Percentiles rank a stretch among this genome's conserved stretches.
These are phyloP conservation scores for Melanotaenia trifasciata DNA, from an alignment of 2,797 vertebrate species.

Conservation along the genomic window DNA sequence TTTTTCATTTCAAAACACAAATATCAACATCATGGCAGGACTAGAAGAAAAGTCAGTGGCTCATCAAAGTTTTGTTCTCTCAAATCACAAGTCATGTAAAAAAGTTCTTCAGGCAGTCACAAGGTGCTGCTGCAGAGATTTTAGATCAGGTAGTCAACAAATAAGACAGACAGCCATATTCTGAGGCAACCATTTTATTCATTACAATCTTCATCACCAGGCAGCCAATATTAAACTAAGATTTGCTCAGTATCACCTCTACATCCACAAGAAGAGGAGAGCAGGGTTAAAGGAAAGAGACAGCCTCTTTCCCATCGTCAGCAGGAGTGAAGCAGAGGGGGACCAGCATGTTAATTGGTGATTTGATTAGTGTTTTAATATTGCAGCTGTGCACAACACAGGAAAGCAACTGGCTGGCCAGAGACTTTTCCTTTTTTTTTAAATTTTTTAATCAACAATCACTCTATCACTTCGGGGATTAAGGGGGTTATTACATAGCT, in stretches of 20 bases:
- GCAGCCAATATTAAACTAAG: constrained; percentile 55
- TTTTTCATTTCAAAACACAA: not conserved
- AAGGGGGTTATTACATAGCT: constrained; percentile 8
- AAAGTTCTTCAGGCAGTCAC: not conserved
- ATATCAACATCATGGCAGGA: not conserved
- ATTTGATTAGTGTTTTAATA: constrained; percentile 83
- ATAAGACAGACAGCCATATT: constrained; percentile 35
- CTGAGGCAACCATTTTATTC: constrained; percentile 45
- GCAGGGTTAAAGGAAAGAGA: constrained; percentile 35
- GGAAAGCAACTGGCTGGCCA: constrained; percentile 40
- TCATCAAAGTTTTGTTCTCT: not conserved
- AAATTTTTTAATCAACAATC: constrained; percentile 34
- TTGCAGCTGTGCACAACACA: constrained; percentile 77
- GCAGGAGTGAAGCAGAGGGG: constrained; percentile 70
- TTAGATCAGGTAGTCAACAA: constrained; percentile 24
- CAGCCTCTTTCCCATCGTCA: constrained; percentile 64
- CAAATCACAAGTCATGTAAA: not conserved
- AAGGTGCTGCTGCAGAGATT: not conserved
- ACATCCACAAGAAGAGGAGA: constrained; percentile 37
- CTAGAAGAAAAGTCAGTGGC: not conserved
- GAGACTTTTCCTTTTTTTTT: constrained; percentile 31
- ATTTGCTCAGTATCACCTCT: constrained; percentile 57
- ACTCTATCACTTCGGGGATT: constrained; percentile 14
- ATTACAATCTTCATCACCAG: constrained; percentile 49
- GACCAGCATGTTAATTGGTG: constrained; percentile 79